Evolutionary conservation across 2,797 vertebrate genomes (phyloP), one percentile per base, ranked within the genome.

Genomic region (Tarsius wallacei): DNA sequence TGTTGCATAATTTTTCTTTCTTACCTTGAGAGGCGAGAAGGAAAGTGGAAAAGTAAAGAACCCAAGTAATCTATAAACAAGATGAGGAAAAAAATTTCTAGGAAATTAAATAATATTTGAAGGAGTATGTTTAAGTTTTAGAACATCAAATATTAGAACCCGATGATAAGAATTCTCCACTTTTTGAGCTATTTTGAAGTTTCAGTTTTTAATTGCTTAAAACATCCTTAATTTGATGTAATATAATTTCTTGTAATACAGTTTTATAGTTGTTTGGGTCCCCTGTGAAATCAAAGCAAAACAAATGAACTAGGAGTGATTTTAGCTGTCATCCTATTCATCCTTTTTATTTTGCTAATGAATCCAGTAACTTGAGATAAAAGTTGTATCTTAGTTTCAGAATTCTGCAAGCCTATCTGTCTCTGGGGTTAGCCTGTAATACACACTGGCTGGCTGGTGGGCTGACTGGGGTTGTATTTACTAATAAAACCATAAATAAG

Each of bases 61-160:
- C 71, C 31, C 63, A 82, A 11, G 17, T 78, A 55, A 82, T 66
- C 61, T 86, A 7, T 28, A 80, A 81, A 76, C 42, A n/a, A 78
- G 22, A 87, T 53, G 80, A 68, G 59, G 31, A 15, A 49, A 84
- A 57, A 66, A 9, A 3, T 87, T 16, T 51, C 21, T 93, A 57
- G 61, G 36, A 80, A 93, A 71, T 91, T 28, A 83, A 74, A 70
- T 81, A 80, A 93, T 36, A 78, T 64, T 66, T n/a, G 66, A 70
- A 12, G n/a, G 47, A 95, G 0, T 22, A 10, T 68, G 12, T 77
- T 92, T 84, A 61, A 33, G 42, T 84, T 94, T 96, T 76, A 92
- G 78, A 73, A 90, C 10, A 87, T 89, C 55, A 85, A 36, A 57
- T 82, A 70, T 88, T 64, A 80, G 53, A 71, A 91, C 14, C 11